phyloP scores from a whole-genome alignment of 2,888 invertebrate genomes.

The Mallateleia sp. region DNA sequence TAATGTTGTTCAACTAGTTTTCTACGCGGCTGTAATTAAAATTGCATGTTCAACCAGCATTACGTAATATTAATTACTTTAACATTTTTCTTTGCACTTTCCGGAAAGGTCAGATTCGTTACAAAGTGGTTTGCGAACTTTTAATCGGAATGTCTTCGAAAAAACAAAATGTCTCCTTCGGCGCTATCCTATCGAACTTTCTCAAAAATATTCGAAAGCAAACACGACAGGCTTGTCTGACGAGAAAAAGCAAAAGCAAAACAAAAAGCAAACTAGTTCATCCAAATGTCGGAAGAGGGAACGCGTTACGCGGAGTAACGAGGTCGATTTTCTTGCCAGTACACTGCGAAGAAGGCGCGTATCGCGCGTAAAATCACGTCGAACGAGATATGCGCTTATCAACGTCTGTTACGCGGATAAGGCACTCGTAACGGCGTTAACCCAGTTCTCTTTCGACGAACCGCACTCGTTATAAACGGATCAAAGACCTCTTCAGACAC shows the following conservation, averaged over 20 bases:
- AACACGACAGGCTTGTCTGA: background rate
- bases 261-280: background rate
- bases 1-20: too few species aligned
- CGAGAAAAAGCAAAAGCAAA: background rate
- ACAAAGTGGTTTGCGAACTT: background rate
- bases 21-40: too few species aligned
- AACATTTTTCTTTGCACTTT: too few species aligned
- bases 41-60: too few species aligned
- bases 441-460: slow-evolving; percentile 44
- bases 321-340: background rate
- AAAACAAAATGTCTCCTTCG: background rate
- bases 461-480: slow-evolving; percentile 26
- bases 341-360: slow-evolving; percentile 18
- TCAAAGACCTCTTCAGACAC: slow-evolving; percentile 25
- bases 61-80: too few species aligned
- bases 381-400: slow-evolving; percentile 51
- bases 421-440: slow-evolving; percentile 50
- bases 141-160: background rate
- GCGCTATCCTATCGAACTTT: background rate
- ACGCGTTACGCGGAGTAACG: slow-evolving; percentile 4
- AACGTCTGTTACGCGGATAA: slow-evolving; percentile 42
- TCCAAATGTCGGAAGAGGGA: background rate
- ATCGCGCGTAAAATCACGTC: slow-evolving; percentile 41
- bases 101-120: background rate
- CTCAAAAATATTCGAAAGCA: background rate